Evolutionary conservation across 1,140 invertebrate genomes (phyloP), one percentile per base, ranked within the genome.

Genomic region (Pseudomyrmex cubaensis): DNA sequence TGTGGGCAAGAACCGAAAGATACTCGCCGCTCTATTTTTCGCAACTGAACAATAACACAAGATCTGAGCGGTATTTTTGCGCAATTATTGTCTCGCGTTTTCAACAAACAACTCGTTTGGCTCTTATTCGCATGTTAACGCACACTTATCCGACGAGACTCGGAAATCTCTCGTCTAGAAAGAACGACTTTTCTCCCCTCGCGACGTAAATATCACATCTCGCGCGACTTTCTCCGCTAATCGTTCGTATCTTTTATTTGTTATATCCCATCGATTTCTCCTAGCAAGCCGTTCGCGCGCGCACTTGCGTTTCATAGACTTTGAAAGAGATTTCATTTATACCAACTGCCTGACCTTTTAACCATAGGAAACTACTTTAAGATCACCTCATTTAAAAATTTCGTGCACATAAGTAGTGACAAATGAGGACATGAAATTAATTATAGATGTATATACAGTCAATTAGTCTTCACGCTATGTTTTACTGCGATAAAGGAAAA

Each of bases 251-350:
- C 12, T 9, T 46, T 63, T 72, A 56, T 22, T 78, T 7, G 20
- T 78, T 78, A 59, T 70, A 57, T 77, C 20, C 1, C 9, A 72
- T 5, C 66, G 12, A 61, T 66, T 80, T 80, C 66, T 72, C 48
- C 46, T 57, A 56, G 5, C 17, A 7, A 7, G 35, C 35, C 35
- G 5, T 35, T 35, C 35, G 35, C 35, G 35, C 35, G 35, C 35
- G 35, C 20, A 46, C 7, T 57, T 22, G 15, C 17, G 35, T 46
- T 17, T 52, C 9, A 25, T 25, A 25, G 15, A 13, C 9, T 15
- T 13, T 1, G 0, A 35, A 4, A 15, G 13, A 35, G 35, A 35
- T 35, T 35, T 35, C 35, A 35, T 35, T 35, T 35, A 35, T 35
- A 35, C 35, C 35, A 35, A 35, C 35, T 35, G 5, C 35, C 35